Base-by-base conservation (phyloP, 37 sponge, comb jelly and placozoan genomes). In the Hormiphora californensis region DNA sequence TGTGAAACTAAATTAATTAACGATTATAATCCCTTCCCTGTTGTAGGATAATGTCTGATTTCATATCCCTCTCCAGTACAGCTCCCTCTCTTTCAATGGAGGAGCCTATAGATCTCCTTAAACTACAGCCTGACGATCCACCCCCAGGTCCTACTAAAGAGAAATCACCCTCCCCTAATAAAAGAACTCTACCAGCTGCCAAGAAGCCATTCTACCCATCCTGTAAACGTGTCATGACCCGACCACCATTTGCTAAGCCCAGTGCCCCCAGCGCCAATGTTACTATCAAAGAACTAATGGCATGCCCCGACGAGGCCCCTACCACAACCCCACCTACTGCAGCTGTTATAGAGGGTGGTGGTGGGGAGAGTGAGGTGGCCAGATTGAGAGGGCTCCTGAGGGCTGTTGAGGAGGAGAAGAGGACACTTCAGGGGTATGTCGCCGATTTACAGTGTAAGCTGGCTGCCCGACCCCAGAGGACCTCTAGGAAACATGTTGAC, bases 11-110 rank as follows among this genome's bases (percentile, higher is more conserved):
- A n/a, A n/a, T n/a, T n/a, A n/a, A n/a, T n/a, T n/a, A n/a, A n/a
- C n/a, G n/a, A n/a, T n/a, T n/a, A n/a, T n/a, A n/a, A n/a, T n/a
- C n/a, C n/a, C n/a, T n/a, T n/a, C n/a, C n/a, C n/a, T n/a, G n/a
- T n/a, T n/a, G n/a, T n/a, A n/a, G n/a, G n/a, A n/a, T n/a, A 8
- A 73, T 73, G 81, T 43, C 40, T 41, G 81, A 73, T 36, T 73
- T 73, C 44, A 73, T 73, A 73, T 38, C 81, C 8, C 81, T 73
- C 28, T 22, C 39, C n/a, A 5, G 38, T 9, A 36, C 40, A 27
- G 43, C 12, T 1, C 46, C 12, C 28, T n/a, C n/a, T n/a, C n/a
- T n/a, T n/a, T n/a, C n/a, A n/a, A 41, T 21, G 25, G 38, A 22
- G 3, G 81, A 73, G 23, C 46, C 40, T 43, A 43, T 73, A 23